These are phyloP conservation scores for Acronicta leporina DNA, from an alignment of 2,888 invertebrate species.

Conservation along the genomic window DNA sequence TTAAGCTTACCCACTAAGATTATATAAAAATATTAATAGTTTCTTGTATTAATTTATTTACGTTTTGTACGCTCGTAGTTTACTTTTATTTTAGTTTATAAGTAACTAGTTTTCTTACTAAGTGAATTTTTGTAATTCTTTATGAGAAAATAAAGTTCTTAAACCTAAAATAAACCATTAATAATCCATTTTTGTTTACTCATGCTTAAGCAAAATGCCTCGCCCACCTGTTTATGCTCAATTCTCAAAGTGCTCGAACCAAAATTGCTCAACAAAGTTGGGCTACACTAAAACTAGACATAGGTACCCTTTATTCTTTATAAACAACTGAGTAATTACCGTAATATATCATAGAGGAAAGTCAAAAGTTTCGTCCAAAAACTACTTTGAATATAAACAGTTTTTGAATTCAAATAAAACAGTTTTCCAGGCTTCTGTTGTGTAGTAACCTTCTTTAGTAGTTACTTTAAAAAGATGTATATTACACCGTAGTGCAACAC, in stretches of 20 bases:
- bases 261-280: slow-evolving; percentile 22
- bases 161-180: no score
- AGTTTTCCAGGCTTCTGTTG: slow-evolving; percentile 53
- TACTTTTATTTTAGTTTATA: no score
- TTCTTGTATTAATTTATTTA: no score
- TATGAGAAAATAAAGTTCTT: no score
- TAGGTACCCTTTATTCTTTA: slow-evolving; percentile 35
- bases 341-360: slow-evolving; percentile 51
- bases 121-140: no score
- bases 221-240: no score
- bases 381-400: slow-evolving; percentile 62
- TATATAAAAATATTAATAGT: no score
- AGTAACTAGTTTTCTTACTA: no score
- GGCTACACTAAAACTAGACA: slow-evolving; percentile 12
- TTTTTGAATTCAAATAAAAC: slow-evolving; percentile 62
- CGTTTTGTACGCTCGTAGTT: no score
- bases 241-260: slow-evolving; percentile 8
- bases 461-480: slow-evolving; percentile 20
- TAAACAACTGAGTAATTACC: slow-evolving; percentile 46
- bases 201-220: not conserved
- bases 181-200: no score
- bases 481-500: slow-evolving; percentile 35
- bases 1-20: no score
- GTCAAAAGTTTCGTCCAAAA: slow-evolving; percentile 50
- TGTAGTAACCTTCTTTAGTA: slow-evolving; percentile 45